Base-by-base conservation (phyloP, 1,140 invertebrate genomes). In the Aphidius gifuensis region DNA sequence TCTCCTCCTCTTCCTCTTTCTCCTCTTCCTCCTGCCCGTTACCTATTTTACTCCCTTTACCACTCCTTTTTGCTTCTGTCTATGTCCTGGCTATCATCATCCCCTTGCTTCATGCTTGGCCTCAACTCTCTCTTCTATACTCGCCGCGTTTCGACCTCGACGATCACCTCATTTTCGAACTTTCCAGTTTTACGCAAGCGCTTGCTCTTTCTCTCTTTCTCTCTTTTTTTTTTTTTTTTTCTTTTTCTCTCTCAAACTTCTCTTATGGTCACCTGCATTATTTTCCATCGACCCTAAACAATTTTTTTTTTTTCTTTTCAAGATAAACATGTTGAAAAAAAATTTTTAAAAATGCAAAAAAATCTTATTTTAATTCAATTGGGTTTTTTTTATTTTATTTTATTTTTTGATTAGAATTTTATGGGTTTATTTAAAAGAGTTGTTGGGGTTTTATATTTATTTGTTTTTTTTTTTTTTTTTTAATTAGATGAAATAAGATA, bases 121-220 rank as follows among this genome's bases (percentile, higher is more conserved):
- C 53, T 53, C 54, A 58, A 60, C 58, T 45, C 58, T 58, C 62
- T 58, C 44, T 44, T 55, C 50, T 59, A 47, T 60, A 51, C 60
- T 45, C 53, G 58, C 53, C 61, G 50, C 54, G 53, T 55, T 43
- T 46, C 59, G 62, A 66, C 65, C 65, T 58, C 64, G 60, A 61
- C 62, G 62, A 65, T 67, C 66, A 70, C 73, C 76, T 78, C 75
- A 78, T 78, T 78, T 78, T 77, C 76, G 70, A 69, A 72, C 69
- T 73, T 75, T 69, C 74, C 73, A 69, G 73, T 69, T 73, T 75
- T 69, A 76, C 73, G 74, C 74, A 74, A 75, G 70, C 73, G 71
- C 73, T 61, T 64, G 65, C 65, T 71, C 62, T 66, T 64, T 70
- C 64, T 42, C 64, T 55, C 58, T 51, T 59, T 63, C 65, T 23